Conservation (phyloP, 2,888 invertebrate genomes). For the Matsumyia berberina region DNA sequence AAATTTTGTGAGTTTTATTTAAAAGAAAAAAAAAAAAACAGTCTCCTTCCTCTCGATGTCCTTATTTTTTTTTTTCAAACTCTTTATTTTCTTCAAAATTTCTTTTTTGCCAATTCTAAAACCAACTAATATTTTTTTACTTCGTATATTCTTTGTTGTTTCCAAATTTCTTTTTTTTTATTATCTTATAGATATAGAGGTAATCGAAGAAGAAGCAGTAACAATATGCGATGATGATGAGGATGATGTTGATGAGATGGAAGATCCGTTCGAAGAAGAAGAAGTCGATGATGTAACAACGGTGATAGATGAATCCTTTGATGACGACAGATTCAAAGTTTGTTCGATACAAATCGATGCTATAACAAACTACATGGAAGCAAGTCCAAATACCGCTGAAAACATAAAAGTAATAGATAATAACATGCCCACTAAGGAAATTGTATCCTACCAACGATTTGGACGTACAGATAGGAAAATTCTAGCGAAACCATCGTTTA, state of each 20-base stretch:
- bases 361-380: conserved; percentile 6
- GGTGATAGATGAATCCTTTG: not conserved
- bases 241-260: conserved; percentile 31
- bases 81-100: not conserved
- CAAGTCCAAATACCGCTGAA: not conserved
- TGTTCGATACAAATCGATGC: conserved; percentile 31
- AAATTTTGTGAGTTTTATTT: conserved; percentile 77
- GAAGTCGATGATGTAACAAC: conserved; percentile 16
- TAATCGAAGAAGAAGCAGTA: conserved; percentile 51
- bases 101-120: too few relatives aligned
- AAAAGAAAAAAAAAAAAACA: not conserved
- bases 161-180: conserved; percentile 38
- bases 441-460: conserved; percentile 81
- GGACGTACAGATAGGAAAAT: conserved; percentile 79
- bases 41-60: not conserved
- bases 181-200: conserved; percentile 65
- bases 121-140: too few relatives aligned
- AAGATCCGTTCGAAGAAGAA: conserved; percentile 60
- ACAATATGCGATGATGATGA: conserved; percentile 18
- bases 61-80: not conserved
- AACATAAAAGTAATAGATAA: conserved; percentile 5
- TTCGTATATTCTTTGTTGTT: conserved; percentile 1
- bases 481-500: conserved; percentile 78
- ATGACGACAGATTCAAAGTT: conserved; percentile 18
- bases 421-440: conserved; percentile 66